Conservation (phyloP, 2,888 invertebrate genomes). For the Drosophila flavopinicola region DNA sequence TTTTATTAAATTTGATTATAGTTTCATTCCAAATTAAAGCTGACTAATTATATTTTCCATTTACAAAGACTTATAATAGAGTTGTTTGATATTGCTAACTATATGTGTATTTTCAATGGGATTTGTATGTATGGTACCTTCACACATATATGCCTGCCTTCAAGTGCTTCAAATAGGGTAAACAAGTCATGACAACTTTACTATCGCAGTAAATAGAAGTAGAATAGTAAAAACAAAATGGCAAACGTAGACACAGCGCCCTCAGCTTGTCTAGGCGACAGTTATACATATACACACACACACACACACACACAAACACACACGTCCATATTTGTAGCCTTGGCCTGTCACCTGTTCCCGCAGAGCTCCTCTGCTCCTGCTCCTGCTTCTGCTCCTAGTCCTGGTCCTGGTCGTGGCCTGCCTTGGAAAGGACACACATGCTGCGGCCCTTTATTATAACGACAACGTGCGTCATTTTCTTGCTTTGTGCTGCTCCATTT, state of each 20-base stretch:
- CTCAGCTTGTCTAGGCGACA: conserved; percentile 48
- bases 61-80: too few relatives aligned
- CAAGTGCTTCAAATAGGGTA: not conserved
- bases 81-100: not conserved
- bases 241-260: conserved; percentile 32
- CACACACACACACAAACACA: not conserved
- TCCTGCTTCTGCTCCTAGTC: too few relatives aligned
- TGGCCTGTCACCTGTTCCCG: conserved; percentile 29
- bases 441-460: conserved; percentile 66
- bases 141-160: not conserved
- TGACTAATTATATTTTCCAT: not conserved
- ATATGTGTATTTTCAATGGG: not conserved
- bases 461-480: conserved; percentile 70
- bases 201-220: conserved; percentile 9
- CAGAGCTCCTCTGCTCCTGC: not conserved
- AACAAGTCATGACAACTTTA: not conserved
- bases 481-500: conserved; percentile 59
- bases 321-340: conserved; percentile 19
- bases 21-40: too few relatives aligned
- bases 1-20: too few relatives aligned
- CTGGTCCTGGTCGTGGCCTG: too few relatives aligned
- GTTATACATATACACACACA: not conserved
- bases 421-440: conserved; percentile 10
- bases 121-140: not conserved
- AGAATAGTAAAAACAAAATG: conserved; percentile 29